Conservation (phyloP, 2,113 vertebrate species). For the Gymnobelideus leadbeateri region DNA sequence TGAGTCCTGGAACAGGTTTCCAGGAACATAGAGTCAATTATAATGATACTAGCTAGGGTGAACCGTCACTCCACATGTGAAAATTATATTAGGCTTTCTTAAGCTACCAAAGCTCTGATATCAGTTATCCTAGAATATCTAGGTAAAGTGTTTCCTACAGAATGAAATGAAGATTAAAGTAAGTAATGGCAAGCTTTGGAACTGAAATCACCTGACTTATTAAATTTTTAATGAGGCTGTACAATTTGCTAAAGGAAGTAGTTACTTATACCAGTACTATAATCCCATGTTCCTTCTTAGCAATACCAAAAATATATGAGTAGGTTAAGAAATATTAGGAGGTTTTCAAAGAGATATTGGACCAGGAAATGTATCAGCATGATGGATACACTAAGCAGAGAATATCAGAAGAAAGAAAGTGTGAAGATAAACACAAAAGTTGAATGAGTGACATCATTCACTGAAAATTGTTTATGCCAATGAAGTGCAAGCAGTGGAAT, state of each 20-base stretch:
- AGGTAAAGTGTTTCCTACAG: not conserved
- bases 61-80: not conserved
- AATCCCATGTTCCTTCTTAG: not conserved
- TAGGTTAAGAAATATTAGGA: not conserved
- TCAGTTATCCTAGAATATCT: not conserved
- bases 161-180: not conserved
- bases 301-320: not conserved
- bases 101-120: not conserved
- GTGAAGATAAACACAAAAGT: not conserved
- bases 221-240: not conserved
- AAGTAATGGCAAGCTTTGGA: too few relatives aligned
- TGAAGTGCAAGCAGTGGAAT: not conserved
- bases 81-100: not conserved
- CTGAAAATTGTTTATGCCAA: not conserved
- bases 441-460: not conserved
- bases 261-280: not conserved
- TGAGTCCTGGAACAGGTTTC: accelerated
- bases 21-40: not conserved
- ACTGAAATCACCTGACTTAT: not conserved
- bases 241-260: not conserved
- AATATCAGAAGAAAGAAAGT: not conserved
- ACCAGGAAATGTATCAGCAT: not conserved
- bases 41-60: not conserved
- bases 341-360: not conserved
- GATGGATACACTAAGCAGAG: not conserved